Evolutionary conservation across 2,797 vertebrate species (phyloP), one percentile per base, ranked within the genome.

Genomic region (Zenarchopterus dispar): DNA sequence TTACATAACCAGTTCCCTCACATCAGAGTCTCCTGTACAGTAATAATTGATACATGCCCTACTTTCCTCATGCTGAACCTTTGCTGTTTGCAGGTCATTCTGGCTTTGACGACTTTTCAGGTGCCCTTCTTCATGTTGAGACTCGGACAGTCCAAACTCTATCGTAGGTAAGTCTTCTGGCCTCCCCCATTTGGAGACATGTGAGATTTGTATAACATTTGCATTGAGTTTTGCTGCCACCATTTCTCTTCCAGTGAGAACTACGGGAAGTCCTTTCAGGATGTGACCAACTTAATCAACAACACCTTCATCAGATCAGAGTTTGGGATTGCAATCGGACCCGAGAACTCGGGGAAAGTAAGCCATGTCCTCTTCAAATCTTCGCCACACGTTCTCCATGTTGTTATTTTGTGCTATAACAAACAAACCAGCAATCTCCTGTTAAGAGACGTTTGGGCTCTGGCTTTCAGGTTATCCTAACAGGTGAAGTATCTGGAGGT

Each of bases 251-350:
- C 41, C 70, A 98, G 97, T 26, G 94, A 97, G 84, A 91, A 99
- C 85, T 98, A 98, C 2, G 97, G 97, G 43, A 98, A 98, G 82
- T 92, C 92, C 0, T 98, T 98, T 72, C 62, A 90, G 68, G 97
- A 98, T 56, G 94, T 98, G 77, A 97, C 96, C 21, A 46, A 52
- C 8, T 94, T 97, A 49, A 97, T 98, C 87, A 96, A 97, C 82
- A 95, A 95, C 88, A 97, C 96, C 51, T 97, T 97, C 84, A 97
- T 99, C 89, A 92, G 92, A 52, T 94, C 96, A 2, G 96, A 97
- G 78, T 96, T 96, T 64, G 97, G 97, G 67, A 96, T 99, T 60
- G 94, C 95, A 8, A 95, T 97, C n/a, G 93, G 95, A 55, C 95
- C 96, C 0, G 95, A 95, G 51, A 96, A 95, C 72, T 96, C 95